Percentiles rank a stretch among this genome's conserved stretches.
Evolutionary conservation across 2,888 invertebrate species (phyloP).

Genomic region (Netelia fuscicornis): DNA sequence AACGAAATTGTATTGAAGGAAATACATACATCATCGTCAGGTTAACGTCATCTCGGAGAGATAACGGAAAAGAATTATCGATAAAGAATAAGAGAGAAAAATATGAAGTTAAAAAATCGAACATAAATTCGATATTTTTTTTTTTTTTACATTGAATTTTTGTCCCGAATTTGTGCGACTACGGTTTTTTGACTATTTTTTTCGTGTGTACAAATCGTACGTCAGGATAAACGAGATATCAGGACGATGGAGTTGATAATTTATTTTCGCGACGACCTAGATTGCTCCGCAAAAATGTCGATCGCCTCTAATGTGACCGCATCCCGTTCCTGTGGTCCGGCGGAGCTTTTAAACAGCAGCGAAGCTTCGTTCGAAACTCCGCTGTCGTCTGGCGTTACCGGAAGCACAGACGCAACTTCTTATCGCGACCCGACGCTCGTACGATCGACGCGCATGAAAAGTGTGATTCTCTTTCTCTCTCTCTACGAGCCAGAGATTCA

Average conservation of each 20-base stretch:
- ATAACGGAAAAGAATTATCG: not conserved
- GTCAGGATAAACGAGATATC: slow-evolving; percentile 1
- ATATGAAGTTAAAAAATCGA: not conserved
- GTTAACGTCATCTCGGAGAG: not conserved
- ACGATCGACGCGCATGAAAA: slow-evolving; percentile 51
- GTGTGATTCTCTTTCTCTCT: slow-evolving; percentile 2
- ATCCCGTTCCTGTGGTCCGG: not conserved
- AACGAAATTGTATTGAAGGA: not conserved
- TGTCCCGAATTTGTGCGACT: not conserved
- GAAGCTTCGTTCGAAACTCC: slow-evolving; percentile 42
- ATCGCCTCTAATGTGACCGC: slow-evolving; percentile 23
- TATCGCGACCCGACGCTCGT: slow-evolving; percentile 55
- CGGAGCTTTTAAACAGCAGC: slow-evolving; percentile 11
- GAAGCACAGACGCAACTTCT: slow-evolving; percentile 61
- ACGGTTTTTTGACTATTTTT: not conserved
- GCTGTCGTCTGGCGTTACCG: slow-evolving; percentile 45
- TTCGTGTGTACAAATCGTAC: slow-evolving; percentile 13
- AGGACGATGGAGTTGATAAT: slow-evolving; percentile 14
- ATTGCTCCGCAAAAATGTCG: slow-evolving; percentile 26
- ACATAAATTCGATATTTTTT: not conserved
- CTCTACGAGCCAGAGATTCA: slow-evolving; percentile 50
- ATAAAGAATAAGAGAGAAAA: not conserved
- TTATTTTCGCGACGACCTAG: slow-evolving; percentile 6
- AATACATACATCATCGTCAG: not conserved
- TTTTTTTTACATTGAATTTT: not conserved